Conservation (phyloP, 2,113 vertebrate genomes). For the Vulpes lagopus region DNA sequence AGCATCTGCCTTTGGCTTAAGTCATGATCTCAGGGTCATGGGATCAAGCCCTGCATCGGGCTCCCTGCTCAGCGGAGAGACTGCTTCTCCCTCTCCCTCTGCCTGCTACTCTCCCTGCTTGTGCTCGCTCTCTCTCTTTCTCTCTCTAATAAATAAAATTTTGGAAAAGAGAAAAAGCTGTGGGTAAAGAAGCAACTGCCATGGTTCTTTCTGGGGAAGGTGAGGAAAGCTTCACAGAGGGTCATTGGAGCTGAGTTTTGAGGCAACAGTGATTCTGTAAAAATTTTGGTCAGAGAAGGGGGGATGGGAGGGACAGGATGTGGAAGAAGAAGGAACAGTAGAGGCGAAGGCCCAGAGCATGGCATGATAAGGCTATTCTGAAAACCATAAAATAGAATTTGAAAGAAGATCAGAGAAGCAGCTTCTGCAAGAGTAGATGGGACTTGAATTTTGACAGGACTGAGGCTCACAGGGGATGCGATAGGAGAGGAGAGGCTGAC, state of each 20-base stretch:
- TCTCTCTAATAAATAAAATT: no score
- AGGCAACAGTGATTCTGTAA: not conserved
- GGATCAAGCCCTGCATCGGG: no score
- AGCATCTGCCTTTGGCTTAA: no score
- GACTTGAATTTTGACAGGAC: not conserved
- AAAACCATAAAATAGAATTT: not conserved
- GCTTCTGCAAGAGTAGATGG: not conserved
- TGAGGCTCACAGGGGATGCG: not conserved
- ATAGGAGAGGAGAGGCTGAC: not conserved
- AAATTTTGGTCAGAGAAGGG: not conserved
- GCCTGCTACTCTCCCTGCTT: no score
- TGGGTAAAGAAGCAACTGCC: not conserved
- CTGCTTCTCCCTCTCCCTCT: no score
- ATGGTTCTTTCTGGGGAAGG: not conserved
- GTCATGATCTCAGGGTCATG: no score
- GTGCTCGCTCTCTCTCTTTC: no score
- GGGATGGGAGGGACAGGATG: not conserved
- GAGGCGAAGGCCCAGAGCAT: not conserved
- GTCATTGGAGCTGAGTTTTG: not conserved
- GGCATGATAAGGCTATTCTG: not conserved
- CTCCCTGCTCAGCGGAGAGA: no score
- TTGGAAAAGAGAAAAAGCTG: not conserved
- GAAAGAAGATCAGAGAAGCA: not conserved
- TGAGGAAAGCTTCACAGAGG: not conserved
- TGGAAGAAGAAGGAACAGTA: not conserved